Evolutionary conservation across 2,113 vertebrate genomes (phyloP).

Genomic region (Fukomys damarensis): DNA sequence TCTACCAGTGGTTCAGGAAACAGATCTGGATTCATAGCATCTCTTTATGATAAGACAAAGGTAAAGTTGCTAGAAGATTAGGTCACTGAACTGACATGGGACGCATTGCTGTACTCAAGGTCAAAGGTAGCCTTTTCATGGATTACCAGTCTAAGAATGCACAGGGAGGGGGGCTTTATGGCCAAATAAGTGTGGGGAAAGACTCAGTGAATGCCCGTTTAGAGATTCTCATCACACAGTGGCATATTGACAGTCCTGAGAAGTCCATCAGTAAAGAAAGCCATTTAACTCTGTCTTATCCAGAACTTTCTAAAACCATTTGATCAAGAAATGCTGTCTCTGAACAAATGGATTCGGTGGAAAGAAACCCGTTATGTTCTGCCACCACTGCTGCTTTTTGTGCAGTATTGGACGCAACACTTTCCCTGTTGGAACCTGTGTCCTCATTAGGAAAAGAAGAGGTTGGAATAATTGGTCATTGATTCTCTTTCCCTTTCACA

Average conservation of each 20-base stretch:
- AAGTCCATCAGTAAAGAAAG: not conserved
- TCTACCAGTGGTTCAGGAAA: not conserved
- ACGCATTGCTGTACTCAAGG: not conserved
- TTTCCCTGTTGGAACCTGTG: not conserved
- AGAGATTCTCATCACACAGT: not conserved
- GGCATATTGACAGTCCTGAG: not conserved
- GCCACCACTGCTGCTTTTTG: not conserved
- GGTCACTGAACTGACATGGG: not conserved
- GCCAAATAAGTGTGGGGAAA: not conserved
- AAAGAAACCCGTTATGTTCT: not conserved
- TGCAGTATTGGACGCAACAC: not conserved
- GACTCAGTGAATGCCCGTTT: not conserved
- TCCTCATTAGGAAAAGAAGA: not conserved
- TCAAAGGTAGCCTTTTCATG: not conserved
- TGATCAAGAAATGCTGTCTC: not conserved
- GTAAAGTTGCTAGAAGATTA: not conserved
- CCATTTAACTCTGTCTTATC: not conserved
- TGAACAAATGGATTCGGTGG: not conserved
- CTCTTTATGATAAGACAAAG: not conserved
- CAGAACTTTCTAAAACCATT: not conserved
- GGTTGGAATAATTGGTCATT: not conserved
- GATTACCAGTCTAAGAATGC: not conserved
- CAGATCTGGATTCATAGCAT: not conserved
- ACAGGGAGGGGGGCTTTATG: not conserved
- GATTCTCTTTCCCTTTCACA: not conserved